Evolutionary conservation across 37 sponge, comb jelly and placozoan genomes (phyloP).

Genomic region (Spongilla lacustris): DNA sequence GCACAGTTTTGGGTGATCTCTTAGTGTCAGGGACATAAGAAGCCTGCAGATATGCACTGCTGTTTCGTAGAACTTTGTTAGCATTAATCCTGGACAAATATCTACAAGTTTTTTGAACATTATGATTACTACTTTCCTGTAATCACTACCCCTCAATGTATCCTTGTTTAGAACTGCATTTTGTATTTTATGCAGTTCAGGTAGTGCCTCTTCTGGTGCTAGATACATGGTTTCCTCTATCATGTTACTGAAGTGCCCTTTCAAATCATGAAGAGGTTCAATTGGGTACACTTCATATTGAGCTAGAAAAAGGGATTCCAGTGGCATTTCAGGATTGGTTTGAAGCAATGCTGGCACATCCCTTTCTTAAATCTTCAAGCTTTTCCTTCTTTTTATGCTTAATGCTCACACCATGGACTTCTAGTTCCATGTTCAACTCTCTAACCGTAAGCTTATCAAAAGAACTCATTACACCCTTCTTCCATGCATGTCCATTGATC

Average conservation of each 20-base stretch:
- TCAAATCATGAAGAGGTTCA: too few relatives aligned
- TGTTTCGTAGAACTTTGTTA: not conserved
- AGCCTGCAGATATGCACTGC: constrained; percentile 15
- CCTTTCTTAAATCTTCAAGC: constrained; percentile 7
- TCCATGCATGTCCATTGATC: not conserved
- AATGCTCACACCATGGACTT: not conserved
- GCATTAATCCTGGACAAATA: not conserved
- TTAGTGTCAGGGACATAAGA: too few relatives aligned
- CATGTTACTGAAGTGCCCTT: constrained; percentile 18
- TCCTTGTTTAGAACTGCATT: too few relatives aligned
- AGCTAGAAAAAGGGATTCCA: not conserved
- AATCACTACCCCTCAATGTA: not conserved
- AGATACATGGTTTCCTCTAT: constrained; percentile 1
- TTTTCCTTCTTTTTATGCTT: constrained; percentile 6
- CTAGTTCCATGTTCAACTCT: constrained; percentile 16
- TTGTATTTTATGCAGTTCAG: not conserved
- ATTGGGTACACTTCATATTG: constrained; percentile 5
- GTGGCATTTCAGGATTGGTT: not conserved
- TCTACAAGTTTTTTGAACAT: not conserved
- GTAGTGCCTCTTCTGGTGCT: not conserved
- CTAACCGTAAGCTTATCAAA: constrained; percentile 9
- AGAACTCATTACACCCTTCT: constrained; percentile 4
- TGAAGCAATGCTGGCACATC: constrained; percentile 32
- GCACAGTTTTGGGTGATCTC: too few relatives aligned
- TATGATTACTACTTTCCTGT: constrained; percentile 2